A percentile compares a stretch with the other conserved stretches of the same genome.
Conservation (phyloP, 2,113 vertebrate species). For the Ammodytes marinus region DNA sequence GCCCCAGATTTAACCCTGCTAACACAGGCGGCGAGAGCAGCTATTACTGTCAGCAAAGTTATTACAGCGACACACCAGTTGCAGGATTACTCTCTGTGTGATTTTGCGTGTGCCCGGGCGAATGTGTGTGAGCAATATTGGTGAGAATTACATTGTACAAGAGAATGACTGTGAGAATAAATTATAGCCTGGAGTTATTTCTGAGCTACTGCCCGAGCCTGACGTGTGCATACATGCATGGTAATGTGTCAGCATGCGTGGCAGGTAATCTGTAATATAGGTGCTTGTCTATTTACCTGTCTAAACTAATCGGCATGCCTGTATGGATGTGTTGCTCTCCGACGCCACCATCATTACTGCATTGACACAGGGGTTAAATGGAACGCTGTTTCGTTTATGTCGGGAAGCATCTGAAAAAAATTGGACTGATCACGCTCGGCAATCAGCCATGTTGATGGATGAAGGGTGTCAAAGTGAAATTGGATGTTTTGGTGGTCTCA, state of each 20-base stretch:
- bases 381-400: neutral
- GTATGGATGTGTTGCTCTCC: neutral
- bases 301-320: neutral
- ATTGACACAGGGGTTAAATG: neutral
- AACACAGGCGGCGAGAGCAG: conserved; percentile 57
- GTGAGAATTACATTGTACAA: conserved; percentile 6
- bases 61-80: conserved; percentile 59
- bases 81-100: conserved; percentile 45
- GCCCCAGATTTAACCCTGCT: conserved; percentile 63
- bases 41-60: conserved; percentile 70
- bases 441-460: neutral
- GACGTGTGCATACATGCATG: neutral
- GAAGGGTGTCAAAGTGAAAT: neutral
- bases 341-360: neutral
- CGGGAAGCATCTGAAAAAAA: neutral
- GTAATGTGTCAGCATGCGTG: neutral
- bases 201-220: neutral
- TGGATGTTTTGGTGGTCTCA: neutral
- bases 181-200: conserved; percentile 2
- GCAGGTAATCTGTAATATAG: neutral
- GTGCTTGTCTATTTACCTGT: conserved; percentile 10
- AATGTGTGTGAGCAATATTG: conserved; percentile 10
- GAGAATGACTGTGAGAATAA: conserved; percentile 18
- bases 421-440: neutral
- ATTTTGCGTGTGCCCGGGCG: conserved; percentile 1